A percentile compares a stretch with the other conserved stretches of the same genome.
Conservation (phyloP, 1,140 invertebrate genomes). For the Pseudomyrmex pallidus region DNA sequence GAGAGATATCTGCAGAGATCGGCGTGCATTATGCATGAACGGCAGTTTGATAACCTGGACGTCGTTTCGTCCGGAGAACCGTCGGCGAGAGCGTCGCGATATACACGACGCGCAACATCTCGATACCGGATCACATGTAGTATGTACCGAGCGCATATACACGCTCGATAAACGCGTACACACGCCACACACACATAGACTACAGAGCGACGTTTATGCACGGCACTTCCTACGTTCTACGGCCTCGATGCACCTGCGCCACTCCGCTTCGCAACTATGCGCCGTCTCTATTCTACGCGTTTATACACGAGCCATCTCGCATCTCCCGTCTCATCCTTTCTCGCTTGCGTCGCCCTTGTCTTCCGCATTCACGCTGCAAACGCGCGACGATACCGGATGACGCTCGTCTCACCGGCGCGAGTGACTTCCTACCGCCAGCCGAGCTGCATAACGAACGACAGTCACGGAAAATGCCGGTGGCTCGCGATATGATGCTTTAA, state of each 20-base stretch:
- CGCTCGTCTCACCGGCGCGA: not conserved
- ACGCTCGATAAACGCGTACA: not conserved
- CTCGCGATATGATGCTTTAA: slow-evolving; percentile 29
- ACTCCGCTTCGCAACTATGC: slow-evolving; percentile 59
- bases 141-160: not conserved
- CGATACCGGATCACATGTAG: slow-evolving; percentile 21
- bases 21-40: slow-evolving; percentile 77
- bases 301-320: slow-evolving; percentile 61
- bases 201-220: slow-evolving; percentile 55
- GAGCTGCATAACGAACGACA: not conserved
- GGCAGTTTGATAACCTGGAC: slow-evolving; percentile 75
- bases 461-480: slow-evolving; percentile 23
- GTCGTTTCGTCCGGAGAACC: slow-evolving; percentile 26
- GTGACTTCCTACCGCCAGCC: slow-evolving; percentile 11
- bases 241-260: slow-evolving; percentile 61
- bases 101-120: not conserved
- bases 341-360: not conserved
- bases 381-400: slow-evolving; percentile 23
- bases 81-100: slow-evolving; percentile 69
- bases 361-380: not conserved
- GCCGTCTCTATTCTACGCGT: slow-evolving; percentile 61
- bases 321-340: slow-evolving; percentile 53
- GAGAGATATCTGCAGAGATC: slow-evolving; percentile 40
- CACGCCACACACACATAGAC: slow-evolving; percentile 2
- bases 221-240: slow-evolving; percentile 41